phyloP scores from a whole-genome alignment of 2,888 invertebrate genomes.

The Dasypogon diadema region DNA sequence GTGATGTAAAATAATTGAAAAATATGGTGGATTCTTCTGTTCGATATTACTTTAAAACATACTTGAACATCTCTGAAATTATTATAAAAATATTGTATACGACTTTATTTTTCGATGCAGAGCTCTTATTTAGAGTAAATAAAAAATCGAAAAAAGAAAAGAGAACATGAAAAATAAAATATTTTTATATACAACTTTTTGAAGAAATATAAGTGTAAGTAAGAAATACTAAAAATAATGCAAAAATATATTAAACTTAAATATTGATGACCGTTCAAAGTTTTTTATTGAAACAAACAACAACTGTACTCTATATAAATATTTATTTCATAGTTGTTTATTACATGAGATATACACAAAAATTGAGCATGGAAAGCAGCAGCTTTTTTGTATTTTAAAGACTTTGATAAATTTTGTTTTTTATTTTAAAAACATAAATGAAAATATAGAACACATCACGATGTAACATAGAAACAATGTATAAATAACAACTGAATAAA shows the following conservation, averaged over 20 bases:
- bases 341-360: constrained; percentile 43
- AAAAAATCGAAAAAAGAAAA: constrained; percentile 50
- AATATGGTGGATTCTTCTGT: constrained; percentile 15
- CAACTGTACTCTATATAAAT: constrained; percentile 38
- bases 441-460: constrained; percentile 25
- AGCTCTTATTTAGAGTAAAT: constrained; percentile 54
- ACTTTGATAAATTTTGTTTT: constrained; percentile 40
- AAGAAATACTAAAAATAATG: constrained; percentile 47
- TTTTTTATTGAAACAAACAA: constrained; percentile 51
- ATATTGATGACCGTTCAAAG: constrained; percentile 56
- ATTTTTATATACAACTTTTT: constrained; percentile 57
- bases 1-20: constrained; percentile 13
- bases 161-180: constrained; percentile 50
- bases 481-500: constrained; percentile 42
- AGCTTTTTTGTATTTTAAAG: constrained; percentile 50
- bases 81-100: constrained; percentile 55
- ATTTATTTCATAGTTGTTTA: constrained; percentile 47
- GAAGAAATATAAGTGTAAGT: constrained; percentile 51
- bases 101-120: constrained; percentile 56
- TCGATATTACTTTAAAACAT: constrained; percentile 2
- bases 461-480: constrained; percentile 46
- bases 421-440: constrained; percentile 34
- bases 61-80: constrained; percentile 47
- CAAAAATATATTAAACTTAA: constrained; percentile 52
- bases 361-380: constrained; percentile 32